These are phyloP conservation scores for Athalia rosae DNA, from an alignment of 2,888 invertebrate species.

Conservation along the genomic window DNA sequence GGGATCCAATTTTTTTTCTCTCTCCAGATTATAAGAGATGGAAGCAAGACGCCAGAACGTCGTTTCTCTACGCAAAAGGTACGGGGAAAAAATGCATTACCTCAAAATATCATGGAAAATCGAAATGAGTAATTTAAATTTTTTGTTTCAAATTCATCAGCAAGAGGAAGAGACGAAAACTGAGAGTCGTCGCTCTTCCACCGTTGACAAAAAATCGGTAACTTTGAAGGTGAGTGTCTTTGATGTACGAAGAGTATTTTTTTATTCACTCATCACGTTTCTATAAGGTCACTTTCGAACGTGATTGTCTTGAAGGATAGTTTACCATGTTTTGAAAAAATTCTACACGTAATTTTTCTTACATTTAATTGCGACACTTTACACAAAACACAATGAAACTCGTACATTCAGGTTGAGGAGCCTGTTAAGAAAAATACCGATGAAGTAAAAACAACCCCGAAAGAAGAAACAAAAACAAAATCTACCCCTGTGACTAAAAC, in stretches of 20 bases:
- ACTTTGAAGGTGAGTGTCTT: conserved; percentile 62
- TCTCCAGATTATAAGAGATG: conserved; percentile 62
- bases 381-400: conserved; percentile 23
- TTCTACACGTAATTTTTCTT: no score
- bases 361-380: conserved; percentile 1
- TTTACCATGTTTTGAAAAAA: no score
- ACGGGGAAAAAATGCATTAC: conserved; percentile 43
- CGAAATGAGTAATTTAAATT: background rate
- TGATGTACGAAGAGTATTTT: background rate
- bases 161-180: conserved; percentile 73
- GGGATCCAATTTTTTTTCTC: background rate
- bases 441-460: conserved; percentile 22
- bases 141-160: conserved; percentile 52
- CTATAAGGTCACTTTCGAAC: no score
- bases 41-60: conserved; percentile 61
- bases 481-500: conserved; percentile 12
- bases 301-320: no score
- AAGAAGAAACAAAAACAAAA: conserved; percentile 36
- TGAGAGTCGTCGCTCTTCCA: conserved; percentile 74
- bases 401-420: conserved; percentile 42
- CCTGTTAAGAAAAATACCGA: conserved; percentile 39
- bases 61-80: conserved; percentile 67
- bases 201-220: conserved; percentile 69
- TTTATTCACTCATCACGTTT: no score
- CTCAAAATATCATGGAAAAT: conserved; percentile 27